phyloP scores from a whole-genome alignment of 2,888 invertebrate species.

The Xestia c-nigrum region DNA sequence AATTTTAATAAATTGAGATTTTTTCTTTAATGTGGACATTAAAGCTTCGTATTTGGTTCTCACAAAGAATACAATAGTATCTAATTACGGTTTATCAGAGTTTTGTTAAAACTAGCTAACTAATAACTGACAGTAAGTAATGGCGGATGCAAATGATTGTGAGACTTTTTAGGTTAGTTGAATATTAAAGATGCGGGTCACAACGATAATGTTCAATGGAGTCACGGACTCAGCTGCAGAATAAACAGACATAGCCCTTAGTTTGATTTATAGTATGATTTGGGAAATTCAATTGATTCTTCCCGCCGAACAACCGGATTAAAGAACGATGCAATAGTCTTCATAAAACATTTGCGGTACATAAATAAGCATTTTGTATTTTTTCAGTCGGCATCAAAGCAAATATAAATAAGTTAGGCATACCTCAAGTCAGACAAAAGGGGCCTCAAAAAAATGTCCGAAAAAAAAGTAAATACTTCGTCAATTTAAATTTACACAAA shows the following conservation, averaged over 20 bases:
- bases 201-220: conserved; percentile 50
- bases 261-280: conserved; percentile 11
- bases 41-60: conserved; percentile 34
- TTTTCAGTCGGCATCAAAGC: not conserved
- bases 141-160: conserved; percentile 63
- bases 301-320: not conserved
- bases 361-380: not conserved
- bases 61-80: conserved; percentile 52
- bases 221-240: conserved; percentile 19
- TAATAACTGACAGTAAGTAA: conserved; percentile 44
- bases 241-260: conserved; percentile 3
- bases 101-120: conserved; percentile 26
- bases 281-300: conserved; percentile 4
- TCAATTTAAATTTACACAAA: not conserved
- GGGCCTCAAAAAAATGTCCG: not conserved
- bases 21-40: conserved; percentile 22
- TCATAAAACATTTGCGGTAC: not conserved
- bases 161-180: conserved; percentile 61
- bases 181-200: conserved; percentile 56
- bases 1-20: conserved; percentile 37
- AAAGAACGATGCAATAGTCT: not conserved
- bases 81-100: conserved; percentile 33
- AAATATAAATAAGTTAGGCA: not conserved
- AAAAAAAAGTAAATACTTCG: not conserved
- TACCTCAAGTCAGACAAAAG: not conserved